These are phyloP conservation scores for Otocyon megalotis DNA, from an alignment of 2,113 vertebrate genomes.

Conservation along the genomic window DNA sequence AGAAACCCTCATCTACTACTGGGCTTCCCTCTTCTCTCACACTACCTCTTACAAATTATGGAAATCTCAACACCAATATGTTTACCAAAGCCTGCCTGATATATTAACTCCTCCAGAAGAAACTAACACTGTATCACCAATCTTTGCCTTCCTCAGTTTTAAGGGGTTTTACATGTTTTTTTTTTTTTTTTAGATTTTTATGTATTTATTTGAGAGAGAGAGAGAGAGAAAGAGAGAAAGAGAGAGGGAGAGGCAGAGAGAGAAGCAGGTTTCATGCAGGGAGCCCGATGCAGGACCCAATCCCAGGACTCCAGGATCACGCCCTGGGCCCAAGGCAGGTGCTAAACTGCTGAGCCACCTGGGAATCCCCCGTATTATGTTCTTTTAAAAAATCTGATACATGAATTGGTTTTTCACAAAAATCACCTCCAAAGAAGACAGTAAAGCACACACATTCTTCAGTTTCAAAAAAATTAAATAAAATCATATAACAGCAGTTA, in stretches of 20 bases:
- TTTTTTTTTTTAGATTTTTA: no score
- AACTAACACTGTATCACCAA: background rate
- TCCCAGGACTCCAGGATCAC: no score
- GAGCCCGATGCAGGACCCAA: no score
- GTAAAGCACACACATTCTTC: background rate
- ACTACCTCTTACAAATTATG: background rate
- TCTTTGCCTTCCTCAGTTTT: background rate
- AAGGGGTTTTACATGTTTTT: background rate
- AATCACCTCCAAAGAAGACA: slow-evolving; percentile 42
- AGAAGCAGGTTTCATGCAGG: no score
- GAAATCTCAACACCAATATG: background rate
- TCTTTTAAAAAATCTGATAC: background rate
- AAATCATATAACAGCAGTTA: background rate
- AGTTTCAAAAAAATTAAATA: background rate
- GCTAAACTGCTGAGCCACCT: no score
- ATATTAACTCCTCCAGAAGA: background rate
- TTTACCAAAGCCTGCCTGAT: background rate
- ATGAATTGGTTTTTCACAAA: slow-evolving; percentile 56
- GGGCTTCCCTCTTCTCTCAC: background rate
- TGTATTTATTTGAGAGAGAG: no score
- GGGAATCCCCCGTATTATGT: background rate
- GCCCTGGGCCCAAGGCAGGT: no score
- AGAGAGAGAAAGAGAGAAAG: no score
- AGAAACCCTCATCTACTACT: background rate
- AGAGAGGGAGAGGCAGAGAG: no score